Evolutionary conservation across 2,113 vertebrate genomes (phyloP), one percentile per base, ranked within the genome.

Genomic region (Naja naja): DNA sequence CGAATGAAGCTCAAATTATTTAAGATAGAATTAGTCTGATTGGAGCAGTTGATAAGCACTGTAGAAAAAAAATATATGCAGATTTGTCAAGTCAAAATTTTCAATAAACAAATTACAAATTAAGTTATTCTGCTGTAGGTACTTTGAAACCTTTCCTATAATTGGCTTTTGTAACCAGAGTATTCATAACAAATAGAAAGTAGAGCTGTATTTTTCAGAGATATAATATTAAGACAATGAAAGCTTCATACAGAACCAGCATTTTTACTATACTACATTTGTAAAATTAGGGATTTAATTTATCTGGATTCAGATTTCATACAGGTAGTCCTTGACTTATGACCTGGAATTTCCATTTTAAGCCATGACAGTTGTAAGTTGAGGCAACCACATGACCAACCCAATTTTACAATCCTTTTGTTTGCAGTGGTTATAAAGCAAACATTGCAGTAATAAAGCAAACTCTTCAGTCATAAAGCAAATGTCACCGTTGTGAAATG

Each of bases 241-340:
- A 81, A 81, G 43, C 18, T 43, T 81, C 7, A 9, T 81, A 9
- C 43, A 34, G 7, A 81, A 43, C 34, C 34, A 39, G 7, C 18
- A 81, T 43, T 81, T 81, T 81, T 43, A 81, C 69, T 39, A 39
- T 39, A 39, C 18, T 39, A 22, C 34, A 39, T 81, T 81, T 81
- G 74, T 81, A 81, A 81, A 43, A 81, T 81, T 81, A 39, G n/a
- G 16, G n/a, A 81, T 47, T 16, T 22, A 56, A 53, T 30, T 92
- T n/a, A 27, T 5, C 3, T 23, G n/a, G 87, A 85, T 93, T 91
- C 89, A 93, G 92, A 92, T 86, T 89, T 34, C 34, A 69, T 16
- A 16, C 5, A 16, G 30, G 30, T 69, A 69, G 14, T 69, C 12
- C 30, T 69, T 69, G 64, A n/a, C 5, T 69, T 69, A 69, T 34